Evolutionary conservation across 1,140 invertebrate genomes (phyloP).

Genomic region (Drosophila santomea): DNA sequence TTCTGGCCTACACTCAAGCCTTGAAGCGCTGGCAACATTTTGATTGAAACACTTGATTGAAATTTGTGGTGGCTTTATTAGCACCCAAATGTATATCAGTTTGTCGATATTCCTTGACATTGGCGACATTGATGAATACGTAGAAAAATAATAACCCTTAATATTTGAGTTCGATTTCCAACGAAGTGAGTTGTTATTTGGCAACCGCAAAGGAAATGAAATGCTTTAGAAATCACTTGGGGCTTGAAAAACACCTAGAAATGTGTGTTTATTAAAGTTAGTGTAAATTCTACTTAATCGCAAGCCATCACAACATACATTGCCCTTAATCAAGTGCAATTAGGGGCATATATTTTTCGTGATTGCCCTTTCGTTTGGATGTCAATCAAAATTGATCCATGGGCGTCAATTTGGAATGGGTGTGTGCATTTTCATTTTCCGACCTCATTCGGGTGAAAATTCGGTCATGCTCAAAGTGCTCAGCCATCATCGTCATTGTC

Average conservation of each 20-base stretch:
- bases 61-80: constrained; percentile 4
- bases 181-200: no score
- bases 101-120: neutral
- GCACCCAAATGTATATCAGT: neutral
- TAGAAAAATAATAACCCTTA: no score
- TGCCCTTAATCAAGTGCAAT: neutral
- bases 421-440: constrained; percentile 12
- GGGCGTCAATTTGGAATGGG: neutral
- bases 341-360: constrained; percentile 16
- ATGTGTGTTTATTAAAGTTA: no score
- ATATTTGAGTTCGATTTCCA: no score
- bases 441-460: constrained; percentile 25
- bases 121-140: no score
- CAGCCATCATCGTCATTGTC: constrained; percentile 29
- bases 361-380: constrained; percentile 33
- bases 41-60: neutral
- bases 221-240: no score
- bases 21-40: neutral
- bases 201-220: no score
- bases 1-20: constrained; percentile 9
- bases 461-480: constrained; percentile 22
- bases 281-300: no score
- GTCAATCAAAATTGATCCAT: constrained; percentile 39
- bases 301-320: neutral
- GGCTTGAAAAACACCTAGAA: no score